phyloP scores from a whole-genome alignment of 2,113 vertebrate species.

The Psilopsiagon aurifrons region DNA sequence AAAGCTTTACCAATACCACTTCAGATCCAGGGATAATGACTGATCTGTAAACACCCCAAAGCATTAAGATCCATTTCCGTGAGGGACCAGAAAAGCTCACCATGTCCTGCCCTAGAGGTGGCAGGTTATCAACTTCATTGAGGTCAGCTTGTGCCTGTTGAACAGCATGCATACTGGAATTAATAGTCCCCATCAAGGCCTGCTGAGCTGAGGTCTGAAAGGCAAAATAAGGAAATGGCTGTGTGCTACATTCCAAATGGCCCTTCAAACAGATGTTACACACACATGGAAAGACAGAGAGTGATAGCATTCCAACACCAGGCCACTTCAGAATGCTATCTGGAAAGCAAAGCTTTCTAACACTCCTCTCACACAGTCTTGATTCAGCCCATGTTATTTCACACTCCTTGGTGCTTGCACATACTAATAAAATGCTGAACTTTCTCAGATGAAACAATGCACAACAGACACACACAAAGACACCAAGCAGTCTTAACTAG shows the following conservation, averaged over 20 bases:
- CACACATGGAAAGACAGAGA: neutral
- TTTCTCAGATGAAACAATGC: neutral
- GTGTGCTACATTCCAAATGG: neutral
- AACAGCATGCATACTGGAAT: slow-evolving; percentile 96
- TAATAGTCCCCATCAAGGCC: slow-evolving; percentile 98
- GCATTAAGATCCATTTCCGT: neutral
- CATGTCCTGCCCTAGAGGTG: slow-evolving; percentile 96
- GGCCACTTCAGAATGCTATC: neutral
- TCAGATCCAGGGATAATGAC: neutral
- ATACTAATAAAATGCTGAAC: neutral
- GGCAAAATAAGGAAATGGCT: neutral
- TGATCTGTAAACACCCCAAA: neutral
- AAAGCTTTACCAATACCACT: neutral
- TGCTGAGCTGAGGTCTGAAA: slow-evolving; percentile 95
- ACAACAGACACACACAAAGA: neutral
- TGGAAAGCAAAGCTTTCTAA: neutral
- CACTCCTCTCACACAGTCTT: neutral
- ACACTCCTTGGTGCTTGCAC: neutral
- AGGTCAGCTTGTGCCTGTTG: slow-evolving; percentile 94
- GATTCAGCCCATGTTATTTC: neutral
- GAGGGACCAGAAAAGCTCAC: slow-evolving; percentile 70
- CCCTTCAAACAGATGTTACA: neutral
- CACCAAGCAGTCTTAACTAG: neutral
- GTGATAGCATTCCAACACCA: neutral
- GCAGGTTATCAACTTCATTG: slow-evolving; percentile 89